Percentiles rank a stretch among this genome's conserved stretches.
phyloP scores from a whole-genome alignment of 2,888 invertebrate species.

The Hyposoter dolosus region DNA sequence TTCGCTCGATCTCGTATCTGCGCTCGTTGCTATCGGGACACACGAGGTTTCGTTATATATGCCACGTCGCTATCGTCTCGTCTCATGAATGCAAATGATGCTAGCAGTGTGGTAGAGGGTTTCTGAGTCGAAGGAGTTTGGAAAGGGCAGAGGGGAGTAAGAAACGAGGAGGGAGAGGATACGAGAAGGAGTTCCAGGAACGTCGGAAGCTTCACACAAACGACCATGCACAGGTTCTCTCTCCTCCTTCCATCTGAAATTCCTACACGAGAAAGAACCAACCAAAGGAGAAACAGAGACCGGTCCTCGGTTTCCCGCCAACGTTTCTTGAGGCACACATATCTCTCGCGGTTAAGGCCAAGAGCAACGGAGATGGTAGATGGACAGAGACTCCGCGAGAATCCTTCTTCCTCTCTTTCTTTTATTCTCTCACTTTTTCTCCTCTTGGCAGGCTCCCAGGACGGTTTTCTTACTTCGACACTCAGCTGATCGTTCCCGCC shows the following conservation, averaged over 20 bases:
- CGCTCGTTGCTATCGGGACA: conserved; percentile 46
- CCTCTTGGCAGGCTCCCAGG: conserved; percentile 18
- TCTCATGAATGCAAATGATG: conserved; percentile 77
- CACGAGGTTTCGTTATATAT: conserved; percentile 63
- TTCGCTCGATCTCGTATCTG: conserved; percentile 38
- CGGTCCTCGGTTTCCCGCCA: conserved; percentile 70
- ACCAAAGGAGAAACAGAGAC: conserved; percentile 52
- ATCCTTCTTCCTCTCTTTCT: conserved; percentile 1
- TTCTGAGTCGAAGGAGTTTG: conserved; percentile 19
- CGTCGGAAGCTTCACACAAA: conserved; percentile 71
- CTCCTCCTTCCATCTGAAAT: conserved; percentile 25
- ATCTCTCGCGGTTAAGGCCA: conserved; percentile 44
- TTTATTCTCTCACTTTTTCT: neutral
- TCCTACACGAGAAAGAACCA: conserved; percentile 55
- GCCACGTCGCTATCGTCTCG: conserved; percentile 64
- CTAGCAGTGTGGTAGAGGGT: conserved; percentile 32
- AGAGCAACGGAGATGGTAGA: conserved; percentile 24
- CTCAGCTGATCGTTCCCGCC: conserved; percentile 70
- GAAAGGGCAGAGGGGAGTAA: conserved; percentile 25
- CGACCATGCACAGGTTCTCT: conserved; percentile 60
- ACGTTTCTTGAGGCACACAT: conserved; percentile 49
- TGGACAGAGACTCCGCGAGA: conserved; percentile 10
- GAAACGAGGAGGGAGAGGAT: conserved; percentile 35
- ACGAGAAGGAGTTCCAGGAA: conserved; percentile 74
- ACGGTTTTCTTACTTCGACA: conserved; percentile 54